These are phyloP conservation scores for Chamaetylas fuelleborni DNA, from an alignment of 2,113 vertebrate species.

Conservation along the genomic window DNA sequence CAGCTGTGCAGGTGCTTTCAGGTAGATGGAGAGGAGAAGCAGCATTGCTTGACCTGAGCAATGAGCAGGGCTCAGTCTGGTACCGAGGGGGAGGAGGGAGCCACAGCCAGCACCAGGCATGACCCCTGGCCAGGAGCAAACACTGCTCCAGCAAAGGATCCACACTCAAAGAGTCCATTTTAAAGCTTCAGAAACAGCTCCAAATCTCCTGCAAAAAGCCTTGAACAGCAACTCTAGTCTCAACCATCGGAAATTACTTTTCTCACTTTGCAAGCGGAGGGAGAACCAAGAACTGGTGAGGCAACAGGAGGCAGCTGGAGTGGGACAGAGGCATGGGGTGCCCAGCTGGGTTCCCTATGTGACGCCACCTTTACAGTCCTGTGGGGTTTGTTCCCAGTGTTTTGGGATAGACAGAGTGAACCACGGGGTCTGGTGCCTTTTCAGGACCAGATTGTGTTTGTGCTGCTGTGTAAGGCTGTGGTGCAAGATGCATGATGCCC, in stretches of 20 bases:
- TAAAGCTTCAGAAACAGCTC: neutral
- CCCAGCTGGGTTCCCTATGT: neutral
- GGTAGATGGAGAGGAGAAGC: neutral
- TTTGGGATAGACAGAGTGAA: neutral
- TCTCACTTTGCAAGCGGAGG: neutral
- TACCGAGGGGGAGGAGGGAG: neutral
- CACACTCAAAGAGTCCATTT: neutral
- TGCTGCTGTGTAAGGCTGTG: neutral
- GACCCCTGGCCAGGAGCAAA: rapidly evolving
- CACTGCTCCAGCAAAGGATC: neutral
- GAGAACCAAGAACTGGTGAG: neutral
- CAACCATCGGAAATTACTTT: neutral
- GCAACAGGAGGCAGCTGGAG: neutral
- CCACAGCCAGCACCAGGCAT: rapidly evolving
- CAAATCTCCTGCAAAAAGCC: neutral
- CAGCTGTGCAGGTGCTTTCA: rapidly evolving
- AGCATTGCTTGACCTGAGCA: rapidly evolving
- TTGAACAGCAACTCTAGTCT: neutral
- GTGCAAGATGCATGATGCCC: rapidly evolving
- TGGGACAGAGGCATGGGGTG: rapidly evolving
- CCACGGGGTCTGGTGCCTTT: rapidly evolving
- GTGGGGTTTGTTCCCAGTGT: neutral
- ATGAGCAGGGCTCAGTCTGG: neutral
- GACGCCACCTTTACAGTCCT: rapidly evolving
- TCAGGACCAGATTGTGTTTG: neutral